Evolutionary conservation across 2,888 invertebrate species (phyloP), one percentile per base, ranked within the genome.

Genomic region (Acronicta psi): DNA sequence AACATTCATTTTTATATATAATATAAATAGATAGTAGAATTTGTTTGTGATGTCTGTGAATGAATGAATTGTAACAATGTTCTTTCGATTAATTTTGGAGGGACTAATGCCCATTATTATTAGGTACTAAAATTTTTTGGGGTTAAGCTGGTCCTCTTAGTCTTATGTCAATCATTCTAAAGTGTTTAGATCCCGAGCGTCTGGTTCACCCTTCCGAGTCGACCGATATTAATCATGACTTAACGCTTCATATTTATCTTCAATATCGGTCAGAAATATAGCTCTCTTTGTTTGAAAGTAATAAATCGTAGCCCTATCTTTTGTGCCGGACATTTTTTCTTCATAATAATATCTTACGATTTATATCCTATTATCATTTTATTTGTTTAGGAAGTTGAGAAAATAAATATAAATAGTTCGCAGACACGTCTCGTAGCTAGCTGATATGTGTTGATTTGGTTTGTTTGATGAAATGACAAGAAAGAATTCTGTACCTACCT

Each of bases 261-360:
- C 11, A 41, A 44, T 51, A 60, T 55, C 31, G 25, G 46, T 36
- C 49, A 53, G 66, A 67, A 57, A 59, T 64, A 69, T 64, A 20
- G 38, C 36, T 40, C 18, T 18, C 38, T 44, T 58, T 53, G 51
- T 54, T 69, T 56, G 49, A 50, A 41, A 47, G 46, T 51, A 59
- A 69, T 72, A 59, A 72, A 72, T 65, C 31, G 20, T 37, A 49
- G 40, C 8, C 51, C 65, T 64, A 68, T 59, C 69, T 57, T 29
- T 46, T 52, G 34, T 36, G 16, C 7, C 44, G 29, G 37, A 40
- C 37, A 45, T 53, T 65, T 59, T 61, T 69, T 61, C 42, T 57
- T 25, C 46, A 55, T 55, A n/a, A n/a, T n/a, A n/a, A n/a, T n/a
- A 55, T 51, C 58, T 58, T 11, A 13, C 41, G 41, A 61, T 65